phyloP scores from a whole-genome alignment of 2,113 vertebrate species.

The Hydrochoerus hydrochaeris region DNA sequence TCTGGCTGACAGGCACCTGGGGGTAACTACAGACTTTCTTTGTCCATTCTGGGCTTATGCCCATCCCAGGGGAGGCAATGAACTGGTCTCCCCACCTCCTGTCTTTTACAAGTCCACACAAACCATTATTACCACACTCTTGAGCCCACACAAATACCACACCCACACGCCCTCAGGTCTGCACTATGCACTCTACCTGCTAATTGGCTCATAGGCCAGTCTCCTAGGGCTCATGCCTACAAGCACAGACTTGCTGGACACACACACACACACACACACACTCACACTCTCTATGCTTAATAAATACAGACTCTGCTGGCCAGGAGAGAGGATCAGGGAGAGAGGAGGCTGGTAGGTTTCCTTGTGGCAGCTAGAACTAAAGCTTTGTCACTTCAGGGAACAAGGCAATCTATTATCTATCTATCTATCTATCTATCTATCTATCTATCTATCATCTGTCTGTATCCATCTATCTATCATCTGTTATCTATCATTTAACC shows the following conservation, averaged over 20 bases:
- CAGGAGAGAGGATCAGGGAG: background rate
- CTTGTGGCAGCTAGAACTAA: background rate
- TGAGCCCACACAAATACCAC: conserved; percentile 61
- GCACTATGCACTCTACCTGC: background rate
- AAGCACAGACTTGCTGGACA: background rate
- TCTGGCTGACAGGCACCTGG: background rate
- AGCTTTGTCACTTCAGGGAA: conserved; percentile 38
- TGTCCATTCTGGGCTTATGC: background rate
- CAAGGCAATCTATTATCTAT: background rate
- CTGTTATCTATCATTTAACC: background rate
- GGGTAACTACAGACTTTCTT: background rate
- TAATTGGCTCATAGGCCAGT: background rate
- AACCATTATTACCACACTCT: conserved; percentile 55
- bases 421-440: no score
- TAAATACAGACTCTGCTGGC: conserved; percentile 48
- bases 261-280: background rate
- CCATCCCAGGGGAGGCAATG: background rate
- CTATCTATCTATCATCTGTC: background rate
- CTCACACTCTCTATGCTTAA: background rate
- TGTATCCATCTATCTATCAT: background rate
- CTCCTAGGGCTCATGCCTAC: background rate
- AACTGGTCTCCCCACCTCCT: background rate
- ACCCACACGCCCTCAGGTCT: conserved; percentile 46
- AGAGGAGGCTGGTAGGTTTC: background rate
- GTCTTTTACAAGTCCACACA: conserved; percentile 65